These are phyloP conservation scores for Drosophila auraria DNA, from an alignment of 1,140 invertebrate genomes.

Conservation along the genomic window DNA sequence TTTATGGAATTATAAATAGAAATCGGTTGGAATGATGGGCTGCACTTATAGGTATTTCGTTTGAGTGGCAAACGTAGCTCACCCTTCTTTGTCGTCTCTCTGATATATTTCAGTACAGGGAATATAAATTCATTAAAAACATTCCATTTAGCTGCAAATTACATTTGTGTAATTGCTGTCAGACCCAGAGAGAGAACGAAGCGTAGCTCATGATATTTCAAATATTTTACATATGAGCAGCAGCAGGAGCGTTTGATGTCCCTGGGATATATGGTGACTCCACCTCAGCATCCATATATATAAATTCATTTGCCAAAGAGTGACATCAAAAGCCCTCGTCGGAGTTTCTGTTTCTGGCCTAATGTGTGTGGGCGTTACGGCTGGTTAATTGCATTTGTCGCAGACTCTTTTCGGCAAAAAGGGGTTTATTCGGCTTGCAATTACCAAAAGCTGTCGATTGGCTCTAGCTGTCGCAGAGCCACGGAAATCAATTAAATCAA, in stretches of 20 bases:
- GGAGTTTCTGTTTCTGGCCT: slow-evolving; percentile 50
- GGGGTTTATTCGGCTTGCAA: slow-evolving; percentile 53
- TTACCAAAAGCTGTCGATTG: slow-evolving; percentile 63
- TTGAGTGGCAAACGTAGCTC: slow-evolving; percentile 2
- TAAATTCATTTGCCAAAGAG: slow-evolving; percentile 54
- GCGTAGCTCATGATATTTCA: slow-evolving; percentile 62
- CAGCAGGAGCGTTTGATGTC: slow-evolving; percentile 66
- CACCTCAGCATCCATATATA: slow-evolving; percentile 27
- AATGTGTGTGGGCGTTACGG: slow-evolving; percentile 78
- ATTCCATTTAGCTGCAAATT: slow-evolving; percentile 76
- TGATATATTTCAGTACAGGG: slow-evolving; percentile 6
- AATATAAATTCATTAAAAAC: slow-evolving; percentile 78
- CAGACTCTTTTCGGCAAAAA: slow-evolving; percentile 50
- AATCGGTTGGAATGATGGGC: not conserved
- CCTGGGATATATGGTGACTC: slow-evolving; percentile 10
- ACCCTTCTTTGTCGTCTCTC: not conserved
- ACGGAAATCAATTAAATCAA: slow-evolving; percentile 65
- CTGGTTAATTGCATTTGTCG: slow-evolving; percentile 78
- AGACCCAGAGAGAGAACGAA: slow-evolving; percentile 17
- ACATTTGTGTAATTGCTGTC: slow-evolving; percentile 71
- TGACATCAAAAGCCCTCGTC: slow-evolving; percentile 73
- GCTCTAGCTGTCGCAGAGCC: slow-evolving; percentile 54
- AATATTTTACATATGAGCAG: slow-evolving; percentile 77
- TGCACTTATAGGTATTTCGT: not conserved
- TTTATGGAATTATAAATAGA: slow-evolving; percentile 10